Evolutionary conservation across 2,888 invertebrate genomes (phyloP), one percentile per base, ranked within the genome.

Genomic region (Ctena decussata): DNA sequence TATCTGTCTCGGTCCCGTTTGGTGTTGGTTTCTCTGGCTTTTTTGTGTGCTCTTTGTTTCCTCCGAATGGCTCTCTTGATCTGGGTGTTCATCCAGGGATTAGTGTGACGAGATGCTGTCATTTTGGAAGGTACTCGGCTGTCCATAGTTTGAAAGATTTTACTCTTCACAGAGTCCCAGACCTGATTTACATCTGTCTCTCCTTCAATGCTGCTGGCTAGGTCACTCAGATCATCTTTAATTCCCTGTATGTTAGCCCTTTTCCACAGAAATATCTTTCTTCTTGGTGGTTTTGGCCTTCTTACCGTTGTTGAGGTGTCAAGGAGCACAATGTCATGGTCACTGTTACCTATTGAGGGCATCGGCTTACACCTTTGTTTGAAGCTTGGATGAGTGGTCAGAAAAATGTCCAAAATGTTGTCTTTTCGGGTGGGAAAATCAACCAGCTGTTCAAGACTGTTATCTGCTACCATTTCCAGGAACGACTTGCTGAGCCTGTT

Each of bases 321-420:
- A 15, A 53, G 21, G 21, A 53, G 53, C n/a, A 53, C n/a, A n/a
- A 53, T 77, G 72, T 30, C 75, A 57, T n/a, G n/a, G n/a, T n/a
- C n/a, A 60, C 77, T 77, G 39, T 46, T 69, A 3, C 69, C 69
- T 49, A 77, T 73, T 1, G 77, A 69, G 15, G 77, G 82, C 41
- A 77, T n/a, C 0, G 77, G 82, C 71, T 81, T 82, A 30, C 72
- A 72, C 35, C 78, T 18, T 57, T 37, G 39, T 53, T 41, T 82
- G 24, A 71, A 82, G 35, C 49, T n/a, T 5, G 78, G 74, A 24
- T 78, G 75, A 2, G 60, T 24, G 12, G 74, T 74, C 18, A 82
- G 35, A 18, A 82, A 49, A 11, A 77, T 39, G 60, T 82, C 77
- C 21, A 81, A 30, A 12, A 39, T 78, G 5, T 82, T 77, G 18